Percentiles rank a stretch among this genome's conserved stretches.
These are phyloP conservation scores for Vespertilio murinus DNA, from an alignment of 2,797 vertebrate species.

Conservation along the genomic window DNA sequence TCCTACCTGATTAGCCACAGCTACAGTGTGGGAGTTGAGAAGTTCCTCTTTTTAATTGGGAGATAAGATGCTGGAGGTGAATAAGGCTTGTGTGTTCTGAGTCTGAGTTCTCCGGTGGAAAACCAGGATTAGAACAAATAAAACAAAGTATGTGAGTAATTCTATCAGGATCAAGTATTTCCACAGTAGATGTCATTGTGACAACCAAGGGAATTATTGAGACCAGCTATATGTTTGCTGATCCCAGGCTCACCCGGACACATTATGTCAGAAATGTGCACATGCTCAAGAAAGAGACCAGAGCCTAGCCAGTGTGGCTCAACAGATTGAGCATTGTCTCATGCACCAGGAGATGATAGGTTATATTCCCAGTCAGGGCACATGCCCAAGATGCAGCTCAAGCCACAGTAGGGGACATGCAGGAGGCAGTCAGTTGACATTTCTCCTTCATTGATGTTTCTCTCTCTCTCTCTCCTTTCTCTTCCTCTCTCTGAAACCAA, in stretches of 20 bases:
- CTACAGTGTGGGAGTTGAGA: background rate
- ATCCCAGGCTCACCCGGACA: background rate
- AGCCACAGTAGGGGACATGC: too few relatives aligned
- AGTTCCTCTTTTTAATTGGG: background rate
- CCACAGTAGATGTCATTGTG: background rate
- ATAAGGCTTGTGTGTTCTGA: background rate
- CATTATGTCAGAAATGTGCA: background rate
- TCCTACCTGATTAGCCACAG: background rate
- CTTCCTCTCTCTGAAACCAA: too few relatives aligned
- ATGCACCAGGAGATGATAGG: too few relatives aligned
- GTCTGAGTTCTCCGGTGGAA: background rate
- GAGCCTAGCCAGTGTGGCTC: too few relatives aligned
- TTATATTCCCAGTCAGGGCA: too few relatives aligned
- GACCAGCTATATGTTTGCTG: background rate
- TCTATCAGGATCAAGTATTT: background rate
- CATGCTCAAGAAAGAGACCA: background rate
- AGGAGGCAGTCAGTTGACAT: too few relatives aligned
- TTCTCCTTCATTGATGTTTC: too few relatives aligned
- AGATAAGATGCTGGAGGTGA: background rate
- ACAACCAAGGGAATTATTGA: background rate
- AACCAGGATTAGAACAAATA: background rate
- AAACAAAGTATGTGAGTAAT: background rate
- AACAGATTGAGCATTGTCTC: too few relatives aligned
- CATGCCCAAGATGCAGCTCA: too few relatives aligned
- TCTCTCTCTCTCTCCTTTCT: too few relatives aligned